A percentile compares a stretch with the other conserved stretches of the same genome.
These are phyloP conservation scores for Chaetodon trifasciatus DNA, from an alignment of 2,797 vertebrate species.

Conservation along the genomic window DNA sequence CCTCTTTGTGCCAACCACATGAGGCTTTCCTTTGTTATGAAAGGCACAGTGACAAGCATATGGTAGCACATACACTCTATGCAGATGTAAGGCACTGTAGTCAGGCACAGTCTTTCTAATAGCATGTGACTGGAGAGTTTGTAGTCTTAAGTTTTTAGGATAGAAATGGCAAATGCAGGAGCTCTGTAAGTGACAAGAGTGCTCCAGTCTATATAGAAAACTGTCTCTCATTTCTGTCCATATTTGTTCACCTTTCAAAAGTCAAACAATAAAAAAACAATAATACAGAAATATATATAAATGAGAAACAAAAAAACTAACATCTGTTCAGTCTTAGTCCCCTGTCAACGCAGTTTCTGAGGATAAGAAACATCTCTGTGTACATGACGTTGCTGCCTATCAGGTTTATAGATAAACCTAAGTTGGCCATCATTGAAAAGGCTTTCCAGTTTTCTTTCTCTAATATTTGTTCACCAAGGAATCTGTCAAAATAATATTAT, in stretches of 20 bases:
- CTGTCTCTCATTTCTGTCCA: conserved; percentile 61
- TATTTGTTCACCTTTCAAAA: conserved; percentile 79
- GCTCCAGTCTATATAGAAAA: conserved; percentile 53
- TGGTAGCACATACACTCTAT: conserved; percentile 29
- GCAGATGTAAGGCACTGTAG: conserved; percentile 63
- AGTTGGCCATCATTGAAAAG: conserved; percentile 19
- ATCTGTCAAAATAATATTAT: conserved; percentile 53
- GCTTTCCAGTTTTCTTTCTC: conserved; percentile 52
- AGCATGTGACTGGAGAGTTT: conserved; percentile 59
- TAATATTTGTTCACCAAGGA: conserved; percentile 41
- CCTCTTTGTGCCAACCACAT: conserved; percentile 31
- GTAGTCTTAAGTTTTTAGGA: conserved; percentile 29
- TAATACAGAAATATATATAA: conserved; percentile 60
- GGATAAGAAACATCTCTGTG: conserved; percentile 44
- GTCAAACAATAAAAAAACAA: conserved; percentile 64
- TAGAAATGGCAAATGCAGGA: conserved; percentile 51
- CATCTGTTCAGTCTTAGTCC: conserved; percentile 78
- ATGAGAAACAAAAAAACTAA: conserved; percentile 51
- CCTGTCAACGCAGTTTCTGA: conserved; percentile 51
- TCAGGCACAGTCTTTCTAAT: conserved; percentile 49
- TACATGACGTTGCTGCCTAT: conserved; percentile 24
- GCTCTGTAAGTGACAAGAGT: conserved; percentile 43
- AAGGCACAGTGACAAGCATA: conserved; percentile 59
- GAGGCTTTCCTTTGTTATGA: conserved; percentile 30
- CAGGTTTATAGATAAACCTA: conserved; percentile 26